These are phyloP conservation scores for Lycophotia porphyrea DNA, from an alignment of 2,888 invertebrate species.

Conservation along the genomic window DNA sequence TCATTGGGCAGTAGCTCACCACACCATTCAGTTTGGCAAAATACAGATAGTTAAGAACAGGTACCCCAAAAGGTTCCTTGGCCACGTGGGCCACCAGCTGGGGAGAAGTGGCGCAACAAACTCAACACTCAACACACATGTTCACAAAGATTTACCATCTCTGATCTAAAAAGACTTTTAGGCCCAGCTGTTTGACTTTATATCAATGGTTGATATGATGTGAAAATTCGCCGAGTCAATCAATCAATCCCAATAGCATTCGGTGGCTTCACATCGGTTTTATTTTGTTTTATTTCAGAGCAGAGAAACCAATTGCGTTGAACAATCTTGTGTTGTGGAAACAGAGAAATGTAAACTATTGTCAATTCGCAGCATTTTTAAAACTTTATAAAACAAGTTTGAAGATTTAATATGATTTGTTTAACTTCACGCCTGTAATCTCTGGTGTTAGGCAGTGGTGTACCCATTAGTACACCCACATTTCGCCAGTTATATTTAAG, in stretches of 20 bases:
- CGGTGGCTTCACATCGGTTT: slow-evolving; percentile 11
- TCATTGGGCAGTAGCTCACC: not conserved
- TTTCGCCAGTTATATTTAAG: no score
- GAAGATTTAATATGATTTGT: no score
- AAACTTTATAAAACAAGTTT: not conserved
- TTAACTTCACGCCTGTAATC: no score
- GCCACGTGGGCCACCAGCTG: not conserved
- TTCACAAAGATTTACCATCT: not conserved
- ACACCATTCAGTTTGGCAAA: not conserved
- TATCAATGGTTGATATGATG: not conserved
- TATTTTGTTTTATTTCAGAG: slow-evolving; percentile 17
- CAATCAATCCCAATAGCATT: slow-evolving; percentile 47
- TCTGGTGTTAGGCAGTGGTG: no score
- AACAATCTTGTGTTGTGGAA: slow-evolving; percentile 6
- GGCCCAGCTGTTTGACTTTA: slow-evolving; percentile 9
- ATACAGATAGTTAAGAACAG: not conserved
- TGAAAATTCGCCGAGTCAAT: slow-evolving; percentile 29
- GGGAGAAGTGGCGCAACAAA: not conserved
- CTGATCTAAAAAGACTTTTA: not conserved
- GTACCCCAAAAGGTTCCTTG: not conserved
- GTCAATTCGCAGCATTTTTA: not conserved
- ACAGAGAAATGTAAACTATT: not conserved
- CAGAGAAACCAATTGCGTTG: not conserved
- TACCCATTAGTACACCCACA: no score
- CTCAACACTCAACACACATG: not conserved